A percentile compares a stretch with the other conserved stretches of the same genome.
phyloP scores from a whole-genome alignment of 2,113 vertebrate species.

The Caloenas nicobarica region DNA sequence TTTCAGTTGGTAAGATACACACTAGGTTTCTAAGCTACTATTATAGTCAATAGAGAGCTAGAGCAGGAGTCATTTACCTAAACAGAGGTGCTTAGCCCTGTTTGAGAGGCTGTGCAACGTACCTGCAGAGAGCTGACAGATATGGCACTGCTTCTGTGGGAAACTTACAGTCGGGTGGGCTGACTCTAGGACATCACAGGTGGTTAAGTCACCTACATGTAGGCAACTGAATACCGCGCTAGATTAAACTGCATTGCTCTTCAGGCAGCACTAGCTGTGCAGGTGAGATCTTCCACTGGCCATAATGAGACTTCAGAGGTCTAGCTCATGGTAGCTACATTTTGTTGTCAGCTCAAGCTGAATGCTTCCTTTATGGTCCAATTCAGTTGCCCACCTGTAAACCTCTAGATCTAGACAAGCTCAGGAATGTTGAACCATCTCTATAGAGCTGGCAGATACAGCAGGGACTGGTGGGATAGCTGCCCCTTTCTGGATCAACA shows the following conservation, averaged over 20 bases:
- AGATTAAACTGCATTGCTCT: background rate
- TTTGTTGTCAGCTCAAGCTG: background rate
- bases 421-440: background rate
- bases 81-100: rapidly evolving
- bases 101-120: background rate
- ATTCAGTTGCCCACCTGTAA: background rate
- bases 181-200: background rate
- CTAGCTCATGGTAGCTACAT: background rate
- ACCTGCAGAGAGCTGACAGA: background rate
- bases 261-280: background rate
- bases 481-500: background rate
- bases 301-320: background rate
- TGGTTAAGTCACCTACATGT: background rate
- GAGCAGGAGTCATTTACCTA: background rate
- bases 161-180: background rate
- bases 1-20: background rate
- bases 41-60: background rate
- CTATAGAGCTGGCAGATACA: background rate
- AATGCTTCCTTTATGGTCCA: background rate
- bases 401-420: background rate
- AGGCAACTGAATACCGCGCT: background rate
- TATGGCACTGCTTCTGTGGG: background rate
- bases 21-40: background rate
- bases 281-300: background rate
- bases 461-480: background rate